These are phyloP conservation scores for Sander lucioperca DNA, from an alignment of 2,113 vertebrate genomes.

Conservation along the genomic window DNA sequence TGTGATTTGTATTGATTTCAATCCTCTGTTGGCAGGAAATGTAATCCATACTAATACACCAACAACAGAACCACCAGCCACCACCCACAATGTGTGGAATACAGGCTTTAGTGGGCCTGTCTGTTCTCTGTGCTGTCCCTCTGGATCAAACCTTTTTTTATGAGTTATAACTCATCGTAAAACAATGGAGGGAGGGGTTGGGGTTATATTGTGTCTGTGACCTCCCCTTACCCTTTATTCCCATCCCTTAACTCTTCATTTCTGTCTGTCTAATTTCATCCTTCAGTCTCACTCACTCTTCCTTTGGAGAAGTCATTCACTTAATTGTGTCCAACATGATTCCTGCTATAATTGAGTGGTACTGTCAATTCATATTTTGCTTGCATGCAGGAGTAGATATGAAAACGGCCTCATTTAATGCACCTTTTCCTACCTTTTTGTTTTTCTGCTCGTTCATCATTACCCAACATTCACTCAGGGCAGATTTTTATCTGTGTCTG, in stretches of 20 bases:
- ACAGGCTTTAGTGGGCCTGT: conserved; percentile 24
- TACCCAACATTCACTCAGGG: not conserved
- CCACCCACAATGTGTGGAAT: conserved; percentile 25
- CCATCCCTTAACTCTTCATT: conserved; percentile 6
- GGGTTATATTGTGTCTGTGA: conserved; percentile 25
- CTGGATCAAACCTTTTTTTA: conserved; percentile 37
- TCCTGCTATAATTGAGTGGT: not conserved
- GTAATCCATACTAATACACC: conserved; percentile 58
- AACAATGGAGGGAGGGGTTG: not conserved
- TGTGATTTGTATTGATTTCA: conserved; percentile 62
- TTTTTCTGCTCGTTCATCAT: not conserved
- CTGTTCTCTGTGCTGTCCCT: not conserved
- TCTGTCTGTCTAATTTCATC: conserved; percentile 2
- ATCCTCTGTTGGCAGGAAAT: conserved; percentile 57
- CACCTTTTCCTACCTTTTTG: not conserved
- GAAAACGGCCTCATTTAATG: not conserved
- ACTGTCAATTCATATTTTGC: conserved; percentile 13
- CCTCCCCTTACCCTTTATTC: conserved; percentile 21
- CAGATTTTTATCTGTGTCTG: not conserved
- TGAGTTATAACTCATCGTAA: conserved; percentile 43
- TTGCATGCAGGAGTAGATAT: conserved; percentile 1
- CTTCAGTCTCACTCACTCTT: not conserved
- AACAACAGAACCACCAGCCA: conserved; percentile 45
- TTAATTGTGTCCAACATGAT: conserved; percentile 4
- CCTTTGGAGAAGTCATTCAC: not conserved